These are phyloP conservation scores for Scophthalmus maximus DNA, from an alignment of 2,113 vertebrate genomes.

Conservation along the genomic window DNA sequence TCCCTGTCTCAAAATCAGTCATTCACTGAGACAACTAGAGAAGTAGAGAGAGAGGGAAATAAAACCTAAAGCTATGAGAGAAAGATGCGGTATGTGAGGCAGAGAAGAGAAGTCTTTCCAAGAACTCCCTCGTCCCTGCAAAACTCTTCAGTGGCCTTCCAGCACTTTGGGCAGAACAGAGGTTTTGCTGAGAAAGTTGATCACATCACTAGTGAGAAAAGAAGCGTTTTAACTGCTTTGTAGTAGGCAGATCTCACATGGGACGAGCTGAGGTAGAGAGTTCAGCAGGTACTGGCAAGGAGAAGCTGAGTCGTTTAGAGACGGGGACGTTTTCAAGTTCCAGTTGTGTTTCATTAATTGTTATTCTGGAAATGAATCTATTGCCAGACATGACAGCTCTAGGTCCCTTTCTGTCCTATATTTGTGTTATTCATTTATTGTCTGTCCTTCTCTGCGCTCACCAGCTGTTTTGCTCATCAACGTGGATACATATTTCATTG, in stretches of 20 bases:
- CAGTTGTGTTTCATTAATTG: slow-evolving; percentile 45
- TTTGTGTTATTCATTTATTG: slow-evolving; percentile 55
- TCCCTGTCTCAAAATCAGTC: slow-evolving; percentile 48
- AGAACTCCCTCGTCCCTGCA: slow-evolving; percentile 34
- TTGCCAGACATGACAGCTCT: slow-evolving; percentile 19
- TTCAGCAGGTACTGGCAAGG: slow-evolving; percentile 44
- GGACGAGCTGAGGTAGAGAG: slow-evolving; percentile 56
- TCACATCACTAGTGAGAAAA: slow-evolving; percentile 39
- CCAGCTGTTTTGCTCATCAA: slow-evolving; percentile 59
- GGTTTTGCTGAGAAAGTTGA: slow-evolving; percentile 54
- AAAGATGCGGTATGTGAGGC: slow-evolving; percentile 1
- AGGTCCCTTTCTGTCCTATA: slow-evolving; percentile 33
- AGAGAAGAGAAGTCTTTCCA: slow-evolving; percentile 29
- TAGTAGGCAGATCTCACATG: slow-evolving; percentile 50
- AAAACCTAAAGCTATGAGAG: not conserved
- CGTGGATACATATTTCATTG: slow-evolving; percentile 68
- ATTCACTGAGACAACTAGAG: slow-evolving; percentile 19
- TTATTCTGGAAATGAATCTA: slow-evolving; percentile 15
- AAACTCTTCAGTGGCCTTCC: slow-evolving; percentile 32
- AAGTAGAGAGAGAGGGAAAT: not conserved
- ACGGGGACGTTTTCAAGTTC: slow-evolving; percentile 9
- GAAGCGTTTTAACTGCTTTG: slow-evolving; percentile 49
- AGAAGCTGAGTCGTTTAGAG: slow-evolving; percentile 43
- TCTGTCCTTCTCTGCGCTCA: slow-evolving; percentile 17
- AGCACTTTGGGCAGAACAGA: slow-evolving; percentile 42